A percentile compares a stretch with the other conserved stretches of the same genome.
Evolutionary conservation across 2,113 vertebrate genomes (phyloP).

Genomic region (Struthio camelus): DNA sequence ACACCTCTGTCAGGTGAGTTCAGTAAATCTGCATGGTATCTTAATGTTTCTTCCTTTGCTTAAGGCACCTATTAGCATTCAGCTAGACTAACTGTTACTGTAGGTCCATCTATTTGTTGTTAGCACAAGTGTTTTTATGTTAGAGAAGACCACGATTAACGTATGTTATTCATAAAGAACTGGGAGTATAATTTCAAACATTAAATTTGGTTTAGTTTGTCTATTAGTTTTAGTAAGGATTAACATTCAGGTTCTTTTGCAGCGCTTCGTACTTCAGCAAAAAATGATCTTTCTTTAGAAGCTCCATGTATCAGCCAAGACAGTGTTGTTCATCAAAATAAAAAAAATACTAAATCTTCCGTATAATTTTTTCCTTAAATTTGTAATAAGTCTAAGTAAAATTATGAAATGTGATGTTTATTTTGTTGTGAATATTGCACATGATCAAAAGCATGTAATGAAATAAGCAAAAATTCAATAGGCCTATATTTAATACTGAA

Average conservation of each 20-base stretch:
- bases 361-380: background rate
- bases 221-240: background rate
- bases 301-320: background rate
- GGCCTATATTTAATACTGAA: background rate
- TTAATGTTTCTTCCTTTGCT: constrained; percentile 59
- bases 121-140: constrained; percentile 5
- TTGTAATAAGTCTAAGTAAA: background rate
- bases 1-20: constrained; percentile 98
- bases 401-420: background rate
- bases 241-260: background rate
- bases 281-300: background rate
- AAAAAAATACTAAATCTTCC: background rate
- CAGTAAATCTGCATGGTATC: constrained; percentile 82
- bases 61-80: constrained; percentile 67
- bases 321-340: background rate
- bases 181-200: background rate
- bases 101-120: constrained; percentile 70
- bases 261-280: background rate
- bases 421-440: background rate
- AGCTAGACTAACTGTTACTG: constrained; percentile 72
- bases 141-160: background rate
- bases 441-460: background rate
- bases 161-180: background rate
- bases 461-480: background rate
- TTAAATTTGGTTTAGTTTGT: background rate